Conservation (phyloP, 2,888 invertebrate genomes). For the Limnephilus rhombicus region DNA sequence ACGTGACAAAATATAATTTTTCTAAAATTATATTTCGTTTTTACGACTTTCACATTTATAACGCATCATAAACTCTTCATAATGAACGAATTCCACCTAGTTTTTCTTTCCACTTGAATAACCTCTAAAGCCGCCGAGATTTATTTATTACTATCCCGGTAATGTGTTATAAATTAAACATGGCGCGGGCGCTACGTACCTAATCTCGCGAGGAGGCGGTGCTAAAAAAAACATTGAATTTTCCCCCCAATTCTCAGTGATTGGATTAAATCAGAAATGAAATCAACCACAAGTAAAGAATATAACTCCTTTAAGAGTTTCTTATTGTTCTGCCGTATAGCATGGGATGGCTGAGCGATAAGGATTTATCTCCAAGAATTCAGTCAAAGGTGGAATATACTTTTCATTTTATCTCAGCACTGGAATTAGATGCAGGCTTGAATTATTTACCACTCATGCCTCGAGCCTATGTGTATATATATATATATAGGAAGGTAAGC, state of each 20-base stretch:
- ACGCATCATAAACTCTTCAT: background rate
- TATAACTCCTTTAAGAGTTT: background rate
- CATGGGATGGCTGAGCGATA: too few species aligned
- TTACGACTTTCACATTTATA: conserved; percentile 1
- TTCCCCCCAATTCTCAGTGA: background rate
- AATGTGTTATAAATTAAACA: conserved; percentile 10
- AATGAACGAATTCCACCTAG: background rate
- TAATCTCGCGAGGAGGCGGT: background rate
- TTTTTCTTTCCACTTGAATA: conserved; percentile 10
- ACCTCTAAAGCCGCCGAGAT: background rate
- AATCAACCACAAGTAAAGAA: background rate
- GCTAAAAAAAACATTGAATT: background rate
- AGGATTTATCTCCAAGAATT: too few species aligned
- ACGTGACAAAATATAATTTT: background rate
- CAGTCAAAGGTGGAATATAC: too few species aligned
- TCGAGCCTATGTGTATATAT: too few species aligned
- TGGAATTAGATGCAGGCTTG: too few species aligned
- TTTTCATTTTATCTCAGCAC: too few species aligned
- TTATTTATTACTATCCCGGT: background rate
- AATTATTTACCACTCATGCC: too few species aligned
- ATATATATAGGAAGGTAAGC: too few species aligned
- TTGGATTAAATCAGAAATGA: background rate
- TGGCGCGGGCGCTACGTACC: background rate
- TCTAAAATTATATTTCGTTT: background rate
- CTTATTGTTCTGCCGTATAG: too few species aligned